Percentiles rank a stretch among this genome's conserved stretches.
Conservation (phyloP, 2,888 invertebrate species). For the Chloroclysta siterata region DNA sequence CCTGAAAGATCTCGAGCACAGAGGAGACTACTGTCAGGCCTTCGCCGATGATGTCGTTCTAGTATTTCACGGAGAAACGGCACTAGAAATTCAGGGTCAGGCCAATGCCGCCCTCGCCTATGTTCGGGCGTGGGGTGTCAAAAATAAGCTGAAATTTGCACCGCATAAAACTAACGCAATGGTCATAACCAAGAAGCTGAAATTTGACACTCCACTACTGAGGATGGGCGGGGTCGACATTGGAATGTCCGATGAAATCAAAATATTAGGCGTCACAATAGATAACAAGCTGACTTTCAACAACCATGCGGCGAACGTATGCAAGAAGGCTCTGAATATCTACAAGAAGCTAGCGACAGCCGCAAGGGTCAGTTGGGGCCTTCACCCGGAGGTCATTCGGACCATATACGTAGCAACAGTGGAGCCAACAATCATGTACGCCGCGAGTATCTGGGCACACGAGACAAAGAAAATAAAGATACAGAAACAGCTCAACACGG, state of each 20-base stretch:
- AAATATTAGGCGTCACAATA: constrained; percentile 13
- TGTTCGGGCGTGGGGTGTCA: neutral
- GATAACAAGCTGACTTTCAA: constrained; percentile 3
- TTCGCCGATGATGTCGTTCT: too few relatives aligned
- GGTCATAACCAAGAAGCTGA: neutral
- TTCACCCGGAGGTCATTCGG: constrained; percentile 33
- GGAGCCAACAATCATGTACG: too few relatives aligned
- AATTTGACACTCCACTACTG: constrained; percentile 1
- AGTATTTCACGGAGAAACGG: too few relatives aligned
- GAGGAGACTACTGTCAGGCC: too few relatives aligned
- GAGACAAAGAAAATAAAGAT: too few relatives aligned
- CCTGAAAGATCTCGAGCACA: too few relatives aligned
- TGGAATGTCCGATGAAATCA: constrained; percentile 6
- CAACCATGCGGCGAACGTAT: neutral
- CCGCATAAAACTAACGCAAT: neutral
- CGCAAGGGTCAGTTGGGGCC: constrained; percentile 21
- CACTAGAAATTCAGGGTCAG: too few relatives aligned
- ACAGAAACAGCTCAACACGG: too few relatives aligned
- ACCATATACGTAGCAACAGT: constrained; percentile 10
- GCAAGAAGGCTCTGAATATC: neutral
- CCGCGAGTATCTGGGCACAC: too few relatives aligned
- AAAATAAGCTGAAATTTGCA: constrained; percentile 1
- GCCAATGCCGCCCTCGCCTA: too few relatives aligned
- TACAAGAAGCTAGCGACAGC: constrained; percentile 15
- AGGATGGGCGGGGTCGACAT: neutral